Conservation (phyloP, 1,140 invertebrate genomes). For the Muscidifurax raptorellus region DNA sequence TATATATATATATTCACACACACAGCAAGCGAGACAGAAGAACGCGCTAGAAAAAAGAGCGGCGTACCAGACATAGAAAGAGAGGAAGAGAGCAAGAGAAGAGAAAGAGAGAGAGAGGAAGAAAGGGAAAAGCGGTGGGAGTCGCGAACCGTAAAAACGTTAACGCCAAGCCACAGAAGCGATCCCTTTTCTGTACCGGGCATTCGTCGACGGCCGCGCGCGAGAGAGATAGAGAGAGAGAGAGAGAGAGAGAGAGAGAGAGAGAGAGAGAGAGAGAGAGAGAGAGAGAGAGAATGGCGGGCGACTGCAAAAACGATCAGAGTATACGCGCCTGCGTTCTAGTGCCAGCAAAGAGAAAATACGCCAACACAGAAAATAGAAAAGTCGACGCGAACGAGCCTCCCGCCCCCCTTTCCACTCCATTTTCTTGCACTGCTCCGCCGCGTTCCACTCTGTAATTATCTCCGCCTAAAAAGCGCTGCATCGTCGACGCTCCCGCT, state of each 20-base stretch:
- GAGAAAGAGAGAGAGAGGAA: background rate
- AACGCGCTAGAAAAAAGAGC: background rate
- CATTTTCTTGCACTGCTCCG: background rate
- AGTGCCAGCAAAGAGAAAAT: background rate
- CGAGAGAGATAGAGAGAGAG: too few species aligned
- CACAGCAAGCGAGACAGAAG: background rate
- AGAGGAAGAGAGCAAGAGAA: too few species aligned
- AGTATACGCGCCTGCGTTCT: background rate
- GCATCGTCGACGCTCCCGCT: background rate
- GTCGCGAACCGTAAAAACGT: conserved; percentile 65
- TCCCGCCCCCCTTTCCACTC: too few species aligned
- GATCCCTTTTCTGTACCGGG: conserved; percentile 43
- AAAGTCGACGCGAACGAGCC: background rate
- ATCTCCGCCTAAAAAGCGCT: background rate
- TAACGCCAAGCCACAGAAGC: conserved; percentile 66
- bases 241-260: too few species aligned
- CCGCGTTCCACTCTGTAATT: background rate
- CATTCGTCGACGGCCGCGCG: background rate
- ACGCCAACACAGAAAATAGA: background rate
- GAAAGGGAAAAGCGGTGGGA: background rate
- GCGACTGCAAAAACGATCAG: background rate
- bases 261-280: too few species aligned
- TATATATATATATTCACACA: too few species aligned
- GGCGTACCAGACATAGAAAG: background rate
- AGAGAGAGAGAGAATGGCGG: background rate